A percentile compares a stretch with the other conserved stretches of the same genome.
Conservation (phyloP, 2,888 invertebrate genomes). For the Luffia ferchaultella region DNA sequence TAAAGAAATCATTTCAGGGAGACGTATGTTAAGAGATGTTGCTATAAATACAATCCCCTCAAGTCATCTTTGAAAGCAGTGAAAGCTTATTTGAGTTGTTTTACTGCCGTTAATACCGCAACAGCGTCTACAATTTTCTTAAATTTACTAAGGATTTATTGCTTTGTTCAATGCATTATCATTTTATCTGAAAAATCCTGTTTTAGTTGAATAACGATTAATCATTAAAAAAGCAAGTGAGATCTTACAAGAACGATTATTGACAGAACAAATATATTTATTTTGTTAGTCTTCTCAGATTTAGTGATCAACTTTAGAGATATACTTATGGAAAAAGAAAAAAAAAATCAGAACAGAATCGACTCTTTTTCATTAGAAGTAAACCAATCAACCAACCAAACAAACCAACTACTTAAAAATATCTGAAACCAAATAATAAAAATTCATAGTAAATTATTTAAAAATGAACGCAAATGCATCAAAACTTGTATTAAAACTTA, state of each 20-base stretch:
- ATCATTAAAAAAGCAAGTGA: no score
- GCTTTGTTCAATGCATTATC: constrained; percentile 20
- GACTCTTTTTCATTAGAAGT: neutral
- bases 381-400: no score
- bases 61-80: constrained; percentile 27
- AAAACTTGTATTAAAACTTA: no score
- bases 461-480: no score
- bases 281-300: no score
- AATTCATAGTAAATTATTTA: no score
- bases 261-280: no score
- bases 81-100: constrained; percentile 34
- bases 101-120: constrained; percentile 23
- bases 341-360: neutral
- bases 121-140: constrained; percentile 25
- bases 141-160: constrained; percentile 27
- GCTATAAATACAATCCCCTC: constrained; percentile 24
- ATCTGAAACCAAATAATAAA: no score
- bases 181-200: no score
- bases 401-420: no score
- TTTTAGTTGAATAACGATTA: no score
- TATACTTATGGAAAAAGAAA: neutral
- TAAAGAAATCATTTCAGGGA: neutral
- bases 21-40: constrained; percentile 12
- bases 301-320: neutral
- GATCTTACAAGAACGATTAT: no score